phyloP scores from a whole-genome alignment of 2,113 vertebrate genomes.

The Equus quagga region DNA sequence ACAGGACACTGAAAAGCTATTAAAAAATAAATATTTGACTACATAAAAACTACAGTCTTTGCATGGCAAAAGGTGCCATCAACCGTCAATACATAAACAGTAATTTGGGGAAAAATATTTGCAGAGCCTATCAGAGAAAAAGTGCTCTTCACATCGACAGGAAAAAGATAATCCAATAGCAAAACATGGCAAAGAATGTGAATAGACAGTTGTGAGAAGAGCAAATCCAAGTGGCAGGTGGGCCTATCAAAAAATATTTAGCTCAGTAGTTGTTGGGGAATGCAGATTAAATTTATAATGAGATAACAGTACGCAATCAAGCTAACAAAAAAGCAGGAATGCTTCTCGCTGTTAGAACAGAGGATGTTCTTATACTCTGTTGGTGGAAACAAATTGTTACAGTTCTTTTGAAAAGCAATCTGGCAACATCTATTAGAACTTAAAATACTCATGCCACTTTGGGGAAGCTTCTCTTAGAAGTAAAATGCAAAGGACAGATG shows the following conservation, averaged over 20 bases:
- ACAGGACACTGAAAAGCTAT: not conserved
- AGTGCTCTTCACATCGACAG: not conserved
- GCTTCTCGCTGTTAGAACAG: not conserved
- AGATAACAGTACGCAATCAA: not conserved
- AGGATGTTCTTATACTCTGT: not conserved
- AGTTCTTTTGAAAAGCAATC: slow-evolving; percentile 8
- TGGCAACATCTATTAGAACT: not conserved
- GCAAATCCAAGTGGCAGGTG: not conserved
- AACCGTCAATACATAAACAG: not conserved
- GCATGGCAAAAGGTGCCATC: not conserved
- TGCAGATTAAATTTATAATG: not conserved
- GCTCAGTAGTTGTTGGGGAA: not conserved
- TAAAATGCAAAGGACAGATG: not conserved
- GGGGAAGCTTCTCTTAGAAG: slow-evolving; percentile 15
- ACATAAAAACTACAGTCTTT: not conserved
- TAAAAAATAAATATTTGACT: not conserved
- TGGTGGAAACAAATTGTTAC: not conserved
- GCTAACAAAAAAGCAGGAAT: not conserved
- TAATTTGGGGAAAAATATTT: not conserved
- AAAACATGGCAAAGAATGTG: not conserved
- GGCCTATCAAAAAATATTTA: not conserved
- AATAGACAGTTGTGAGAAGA: not conserved
- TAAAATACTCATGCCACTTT: not conserved
- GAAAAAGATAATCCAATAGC: not conserved
- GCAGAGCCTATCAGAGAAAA: not conserved